Evolutionary conservation across 2,888 invertebrate genomes (phyloP), one percentile per base, ranked within the genome.

Genomic region (Elmis aenea): DNA sequence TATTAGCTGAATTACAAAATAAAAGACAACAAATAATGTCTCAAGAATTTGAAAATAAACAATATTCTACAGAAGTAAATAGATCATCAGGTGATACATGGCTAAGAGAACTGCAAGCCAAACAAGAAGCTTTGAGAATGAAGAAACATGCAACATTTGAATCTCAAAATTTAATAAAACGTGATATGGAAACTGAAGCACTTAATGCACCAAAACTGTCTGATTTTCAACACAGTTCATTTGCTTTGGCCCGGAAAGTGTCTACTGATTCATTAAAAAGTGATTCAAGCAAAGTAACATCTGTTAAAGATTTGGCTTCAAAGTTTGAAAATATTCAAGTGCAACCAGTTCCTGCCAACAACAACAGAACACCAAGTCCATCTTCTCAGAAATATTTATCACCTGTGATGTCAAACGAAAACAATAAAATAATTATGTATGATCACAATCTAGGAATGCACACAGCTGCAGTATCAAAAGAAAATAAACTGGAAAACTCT

Each of bases 241-340:
- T n/a, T n/a, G n/a, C n/a, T n/a, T n/a, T 22, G 8, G 16, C 10
- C 2, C 27, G 35, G 3, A 33, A 31, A 13, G 13, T 34, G 4
- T 28, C 38, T 2, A 22, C 32, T 1, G 42, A 42, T 25, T 38
- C 24, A 5, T 33, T 28, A 8, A 38, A 35, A 16, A 45, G 39
- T 25, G 64, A 60, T 24, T 41, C 46, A 9, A 37, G 45, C 5
- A 68, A 64, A 62, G 65, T 50, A 55, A 70, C 54, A 50, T 70
- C 77, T 20, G 89, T 91, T 0, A 79, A 80, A 63, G 87, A 86
- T 62, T 75, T 91, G 57, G 87, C 90, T 1, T 85, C 86, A 1
- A 79, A 82, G 57, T 91, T 91, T 63, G 90, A 91, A 64, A 57
- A 33, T 33, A 61, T 52, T 33, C 75, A 74, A 48, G 66, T 68